Evolutionary conservation across 2,113 vertebrate species (phyloP).

Genomic region (Pungitius pungitius): DNA sequence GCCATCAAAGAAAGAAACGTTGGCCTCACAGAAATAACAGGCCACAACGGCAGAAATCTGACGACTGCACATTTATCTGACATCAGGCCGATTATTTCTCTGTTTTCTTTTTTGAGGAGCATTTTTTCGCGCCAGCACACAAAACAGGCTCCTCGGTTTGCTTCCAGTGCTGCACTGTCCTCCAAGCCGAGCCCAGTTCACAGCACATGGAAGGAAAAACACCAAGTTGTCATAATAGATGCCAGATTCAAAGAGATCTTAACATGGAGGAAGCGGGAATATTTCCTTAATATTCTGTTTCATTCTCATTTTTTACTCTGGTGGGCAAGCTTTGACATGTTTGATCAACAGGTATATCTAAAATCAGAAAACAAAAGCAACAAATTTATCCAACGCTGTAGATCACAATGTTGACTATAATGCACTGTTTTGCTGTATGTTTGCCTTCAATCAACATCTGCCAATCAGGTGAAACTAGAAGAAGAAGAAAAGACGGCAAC

Average conservation of each 20-base stretch:
- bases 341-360: slow-evolving; percentile 41
- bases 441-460: background rate
- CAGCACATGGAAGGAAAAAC: slow-evolving; percentile 86
- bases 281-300: slow-evolving; percentile 48
- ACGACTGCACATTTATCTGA: slow-evolving; percentile 47
- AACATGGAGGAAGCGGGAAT: slow-evolving; percentile 68
- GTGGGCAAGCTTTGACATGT: slow-evolving; percentile 46
- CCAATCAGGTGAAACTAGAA: background rate
- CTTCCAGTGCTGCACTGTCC: slow-evolving; percentile 75
- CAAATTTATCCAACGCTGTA: too few species aligned
- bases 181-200: slow-evolving; percentile 80
- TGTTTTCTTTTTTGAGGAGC: slow-evolving; percentile 59
- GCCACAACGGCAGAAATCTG: slow-evolving; percentile 50
- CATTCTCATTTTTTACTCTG: slow-evolving; percentile 59
- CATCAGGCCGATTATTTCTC: slow-evolving; percentile 47
- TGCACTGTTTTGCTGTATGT: background rate
- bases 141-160: slow-evolving; percentile 71
- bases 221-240: slow-evolving; percentile 49
- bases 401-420: background rate
- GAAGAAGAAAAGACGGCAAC: too few species aligned
- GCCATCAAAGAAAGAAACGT: slow-evolving; percentile 60
- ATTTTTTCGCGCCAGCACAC: slow-evolving; percentile 60
- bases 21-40: slow-evolving; percentile 45
- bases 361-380: slow-evolving; percentile 38
- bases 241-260: slow-evolving; percentile 64